A percentile compares a stretch with the other conserved stretches of the same genome.
phyloP scores from a whole-genome alignment of 2,797 vertebrate species.

The Luscinia megarhynchos region DNA sequence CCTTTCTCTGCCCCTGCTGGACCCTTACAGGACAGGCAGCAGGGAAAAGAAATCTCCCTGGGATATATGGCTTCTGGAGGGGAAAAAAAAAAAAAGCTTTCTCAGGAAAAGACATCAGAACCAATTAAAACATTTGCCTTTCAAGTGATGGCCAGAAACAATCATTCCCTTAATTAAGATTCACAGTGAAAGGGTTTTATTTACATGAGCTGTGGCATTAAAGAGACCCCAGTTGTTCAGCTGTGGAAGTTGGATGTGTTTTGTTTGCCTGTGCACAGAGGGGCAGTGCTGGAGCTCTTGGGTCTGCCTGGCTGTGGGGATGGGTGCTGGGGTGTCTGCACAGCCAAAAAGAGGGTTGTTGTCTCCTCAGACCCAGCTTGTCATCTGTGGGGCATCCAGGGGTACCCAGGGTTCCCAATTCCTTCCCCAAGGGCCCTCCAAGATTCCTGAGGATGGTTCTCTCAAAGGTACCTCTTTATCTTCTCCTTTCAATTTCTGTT shows the following conservation, averaged over 20 bases:
- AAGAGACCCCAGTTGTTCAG: background rate
- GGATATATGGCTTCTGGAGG: background rate
- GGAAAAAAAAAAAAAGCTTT: background rate
- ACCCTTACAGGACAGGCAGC: background rate
- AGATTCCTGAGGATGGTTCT: fast-evolving
- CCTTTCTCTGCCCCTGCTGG: background rate
- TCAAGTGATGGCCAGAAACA: constrained; percentile 32
- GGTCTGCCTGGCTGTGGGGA: background rate
- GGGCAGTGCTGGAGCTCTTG: fast-evolving
- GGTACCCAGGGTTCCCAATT: fast-evolving
- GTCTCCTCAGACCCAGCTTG: background rate
- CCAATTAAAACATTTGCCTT: constrained; percentile 58
- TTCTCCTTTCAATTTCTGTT: background rate
- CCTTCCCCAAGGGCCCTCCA: fast-evolving
- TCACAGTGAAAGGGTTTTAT: constrained; percentile 53
- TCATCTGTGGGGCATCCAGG: fast-evolving
- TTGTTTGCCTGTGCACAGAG: fast-evolving
- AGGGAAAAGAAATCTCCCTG: background rate
- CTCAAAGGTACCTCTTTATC: background rate
- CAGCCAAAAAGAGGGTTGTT: fast-evolving
- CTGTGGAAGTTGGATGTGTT: fast-evolving
- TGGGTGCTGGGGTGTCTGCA: background rate
- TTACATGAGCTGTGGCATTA: constrained; percentile 38
- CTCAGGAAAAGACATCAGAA: constrained; percentile 8
- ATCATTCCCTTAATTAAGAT: constrained; percentile 60